phyloP scores from a whole-genome alignment of 2,888 invertebrate species.

The Beris morrisii region DNA sequence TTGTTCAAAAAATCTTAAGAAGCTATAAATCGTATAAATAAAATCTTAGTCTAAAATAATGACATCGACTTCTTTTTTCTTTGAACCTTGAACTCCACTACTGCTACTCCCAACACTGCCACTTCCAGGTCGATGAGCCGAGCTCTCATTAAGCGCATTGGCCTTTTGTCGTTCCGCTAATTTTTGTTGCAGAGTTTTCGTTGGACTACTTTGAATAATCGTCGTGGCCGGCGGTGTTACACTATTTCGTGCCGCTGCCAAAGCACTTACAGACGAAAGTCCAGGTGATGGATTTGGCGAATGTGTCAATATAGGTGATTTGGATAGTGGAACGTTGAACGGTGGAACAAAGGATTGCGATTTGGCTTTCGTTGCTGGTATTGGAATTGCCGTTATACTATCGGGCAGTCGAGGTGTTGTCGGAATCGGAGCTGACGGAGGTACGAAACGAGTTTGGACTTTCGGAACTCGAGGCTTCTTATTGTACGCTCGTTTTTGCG shows the following conservation, averaged over 20 bases:
- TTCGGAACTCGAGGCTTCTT: slow-evolving; percentile 42
- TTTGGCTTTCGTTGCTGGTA: slow-evolving; percentile 30
- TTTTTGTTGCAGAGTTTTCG: slow-evolving; percentile 70
- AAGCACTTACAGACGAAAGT: slow-evolving; percentile 18
- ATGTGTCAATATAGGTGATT: slow-evolving; percentile 35
- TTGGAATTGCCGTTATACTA: slow-evolving; percentile 22
- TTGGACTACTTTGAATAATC: slow-evolving; percentile 58
- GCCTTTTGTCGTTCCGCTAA: slow-evolving; percentile 65
- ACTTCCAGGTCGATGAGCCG: slow-evolving; percentile 33
- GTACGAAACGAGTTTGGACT: slow-evolving; percentile 35
- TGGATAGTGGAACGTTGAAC: slow-evolving; percentile 34
- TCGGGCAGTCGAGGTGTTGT: slow-evolving; percentile 19
- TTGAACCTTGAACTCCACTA: slow-evolving; percentile 37
- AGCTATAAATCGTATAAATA: too few relatives aligned
- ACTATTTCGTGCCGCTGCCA: slow-evolving; percentile 12
- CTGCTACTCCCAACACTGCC: slow-evolving; percentile 38
- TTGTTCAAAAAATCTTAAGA: too few relatives aligned
- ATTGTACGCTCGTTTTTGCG: slow-evolving; percentile 41
- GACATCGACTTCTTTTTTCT: slow-evolving; percentile 42
- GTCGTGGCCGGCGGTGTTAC: slow-evolving; percentile 34
- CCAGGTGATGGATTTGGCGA: slow-evolving; percentile 33
- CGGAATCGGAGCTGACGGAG: background rate
- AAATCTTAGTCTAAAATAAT: slow-evolving; percentile 44
- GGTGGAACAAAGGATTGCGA: slow-evolving; percentile 30
- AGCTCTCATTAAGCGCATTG: slow-evolving; percentile 42